Percentiles rank a stretch among this genome's conserved stretches.
Evolutionary conservation across 2,888 invertebrate genomes (phyloP).

Genomic region (Drosophila aldrichi): DNA sequence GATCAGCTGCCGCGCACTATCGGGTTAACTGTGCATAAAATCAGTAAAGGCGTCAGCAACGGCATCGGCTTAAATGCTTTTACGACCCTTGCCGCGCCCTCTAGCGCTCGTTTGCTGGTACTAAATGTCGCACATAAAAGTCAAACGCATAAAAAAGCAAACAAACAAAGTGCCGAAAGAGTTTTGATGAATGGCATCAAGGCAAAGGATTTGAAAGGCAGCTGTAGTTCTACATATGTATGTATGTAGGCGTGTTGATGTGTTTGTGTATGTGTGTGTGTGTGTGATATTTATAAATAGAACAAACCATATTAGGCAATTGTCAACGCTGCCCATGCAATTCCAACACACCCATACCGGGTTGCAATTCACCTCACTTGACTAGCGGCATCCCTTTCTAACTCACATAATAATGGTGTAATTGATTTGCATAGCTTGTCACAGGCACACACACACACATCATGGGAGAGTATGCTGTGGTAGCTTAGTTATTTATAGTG

Average conservation of each 20-base stretch:
- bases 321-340: not conserved
- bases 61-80: constrained; percentile 69
- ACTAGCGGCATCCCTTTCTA: not conserved
- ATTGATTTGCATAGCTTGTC: not conserved
- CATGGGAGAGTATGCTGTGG: not conserved
- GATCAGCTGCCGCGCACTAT: constrained; percentile 57
- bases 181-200: constrained; percentile 68
- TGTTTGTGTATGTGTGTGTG: not conserved
- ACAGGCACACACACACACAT: not conserved
- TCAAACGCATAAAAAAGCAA: constrained; percentile 56
- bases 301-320: not conserved
- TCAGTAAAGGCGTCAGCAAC: constrained; percentile 66
- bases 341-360: not conserved
- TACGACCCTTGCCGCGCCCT: constrained; percentile 46
- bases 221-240: constrained; percentile 1
- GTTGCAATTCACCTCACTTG: not conserved
- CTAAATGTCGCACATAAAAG: constrained; percentile 72
- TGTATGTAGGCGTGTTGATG: not conserved
- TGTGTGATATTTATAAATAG: not conserved
- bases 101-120: constrained; percentile 30
- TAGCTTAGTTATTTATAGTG: not conserved
- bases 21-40: constrained; percentile 76
- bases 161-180: constrained; percentile 67
- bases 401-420: not conserved
- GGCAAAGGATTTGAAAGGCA: constrained; percentile 53